Base-by-base conservation (phyloP, 2,888 invertebrate genomes). In the Heliconius hortense region DNA sequence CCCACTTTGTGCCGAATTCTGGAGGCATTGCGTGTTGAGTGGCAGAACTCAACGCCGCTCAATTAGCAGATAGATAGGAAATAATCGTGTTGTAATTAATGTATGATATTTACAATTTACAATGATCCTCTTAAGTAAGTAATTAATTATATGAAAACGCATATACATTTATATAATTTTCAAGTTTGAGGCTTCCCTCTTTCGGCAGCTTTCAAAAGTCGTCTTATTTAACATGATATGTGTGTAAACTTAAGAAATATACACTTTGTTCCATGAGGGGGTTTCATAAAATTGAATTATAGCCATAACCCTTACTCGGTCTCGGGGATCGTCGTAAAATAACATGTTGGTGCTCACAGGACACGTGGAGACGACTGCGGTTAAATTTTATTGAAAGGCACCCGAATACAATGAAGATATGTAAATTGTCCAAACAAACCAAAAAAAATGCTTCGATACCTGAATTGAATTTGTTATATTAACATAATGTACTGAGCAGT, bases 241-340 rank as follows among this genome's bases (percentile, higher is more conserved):
- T 88, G 87, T 89, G 89, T 86, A 87, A 92, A 90, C 88, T 89
- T 91, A 87, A 82, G 83, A 84, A 88, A 89, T 84, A 89, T 85
- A 91, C 88, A 91, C 89, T 91, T 90, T 89, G 90, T 90, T 90
- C 92, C 90, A 90, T 90, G 89, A 88, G 89, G 89, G 48, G 90
- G 92, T 91, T 92, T 89, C 92, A 92, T 93, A 93, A 93, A 92
- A 91, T 90, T 90, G 89, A 93, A 92, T 92, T 92, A 93, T 93
- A 88, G 90, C 85, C 82, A 91, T 93, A 92, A 92, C 91, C 89
- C 89, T 89, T 89, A 92, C 89, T 92, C 86, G 89, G 88, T 89
- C 89, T 90, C 86, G 87, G 89, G 89, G 87, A 91, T 89, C 86
- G 88, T 88, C 92, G 86, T 92, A 92, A 93, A 93, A 89, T 88